Evolutionary conservation across 2,888 invertebrate species (phyloP).

Genomic region (Drosophila flavopinicola): DNA sequence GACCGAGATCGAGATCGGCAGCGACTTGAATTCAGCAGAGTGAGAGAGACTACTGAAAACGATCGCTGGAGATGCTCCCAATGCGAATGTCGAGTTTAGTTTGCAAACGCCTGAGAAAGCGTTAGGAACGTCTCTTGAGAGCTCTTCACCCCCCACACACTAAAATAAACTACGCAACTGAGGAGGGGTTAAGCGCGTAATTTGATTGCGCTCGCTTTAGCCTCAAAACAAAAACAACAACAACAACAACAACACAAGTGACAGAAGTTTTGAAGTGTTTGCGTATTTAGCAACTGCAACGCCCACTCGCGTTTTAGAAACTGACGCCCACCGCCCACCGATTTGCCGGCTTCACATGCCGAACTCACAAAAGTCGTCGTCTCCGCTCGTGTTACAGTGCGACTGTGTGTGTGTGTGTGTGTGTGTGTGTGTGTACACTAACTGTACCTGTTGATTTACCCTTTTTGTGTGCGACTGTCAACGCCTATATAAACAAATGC

Average conservation of each 20-base stretch:
- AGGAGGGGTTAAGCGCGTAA: slow-evolving; percentile 4
- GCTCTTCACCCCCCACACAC: too few relatives aligned
- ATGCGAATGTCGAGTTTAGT: slow-evolving; percentile 47
- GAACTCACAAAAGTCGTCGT: slow-evolving; percentile 48
- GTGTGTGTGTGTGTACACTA: slow-evolving; percentile 7
- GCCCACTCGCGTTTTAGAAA: slow-evolving; percentile 34
- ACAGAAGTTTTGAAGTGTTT: slow-evolving; percentile 45
- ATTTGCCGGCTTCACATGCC: slow-evolving; percentile 31
- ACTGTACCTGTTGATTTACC: slow-evolving; percentile 74
- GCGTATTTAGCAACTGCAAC: slow-evolving; percentile 39
- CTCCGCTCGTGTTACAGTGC: slow-evolving; percentile 18
- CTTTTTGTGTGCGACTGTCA: slow-evolving; percentile 57
- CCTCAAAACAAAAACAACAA: too few relatives aligned
- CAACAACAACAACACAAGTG: slow-evolving; percentile 9
- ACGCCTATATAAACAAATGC: slow-evolving; percentile 73
- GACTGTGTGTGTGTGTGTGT: neutral
- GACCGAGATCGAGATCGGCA: slow-evolving; percentile 27
- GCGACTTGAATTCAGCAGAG: slow-evolving; percentile 27
- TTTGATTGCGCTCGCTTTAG: slow-evolving; percentile 26
- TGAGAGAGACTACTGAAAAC: slow-evolving; percentile 11
- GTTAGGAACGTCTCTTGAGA: slow-evolving; percentile 28
- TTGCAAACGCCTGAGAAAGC: slow-evolving; percentile 40
- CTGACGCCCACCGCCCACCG: slow-evolving; percentile 38
- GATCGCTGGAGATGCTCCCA: slow-evolving; percentile 20
- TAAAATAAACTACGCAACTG: slow-evolving; percentile 10